These are phyloP conservation scores for Ectemnius continuus DNA, from an alignment of 2,888 invertebrate genomes.

Conservation along the genomic window DNA sequence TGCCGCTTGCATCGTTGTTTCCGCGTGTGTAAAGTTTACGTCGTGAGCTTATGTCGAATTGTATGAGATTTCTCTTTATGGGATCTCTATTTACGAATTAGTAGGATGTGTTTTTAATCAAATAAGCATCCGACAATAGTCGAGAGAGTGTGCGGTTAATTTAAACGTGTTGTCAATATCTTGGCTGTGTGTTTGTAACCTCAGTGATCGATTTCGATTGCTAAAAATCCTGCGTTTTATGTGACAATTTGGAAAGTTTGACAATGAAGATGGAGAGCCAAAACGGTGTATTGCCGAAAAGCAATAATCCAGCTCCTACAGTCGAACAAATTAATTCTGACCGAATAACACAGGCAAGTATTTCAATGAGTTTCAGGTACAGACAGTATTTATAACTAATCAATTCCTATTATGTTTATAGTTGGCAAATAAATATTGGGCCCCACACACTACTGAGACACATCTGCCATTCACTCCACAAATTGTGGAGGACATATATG, in stretches of 20 bases:
- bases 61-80: not conserved
- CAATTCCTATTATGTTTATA: conserved; percentile 77
- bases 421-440: conserved; percentile 96
- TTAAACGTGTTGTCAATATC: not conserved
- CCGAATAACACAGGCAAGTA: conserved; percentile 89
- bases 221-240: conserved; percentile 3
- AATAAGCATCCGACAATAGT: too few relatives aligned
- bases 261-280: conserved; percentile 66
- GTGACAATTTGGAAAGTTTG: conserved; percentile 14
- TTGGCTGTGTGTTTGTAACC: too few relatives aligned
- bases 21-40: too few relatives aligned
- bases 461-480: conserved; percentile 87
- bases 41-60: not conserved
- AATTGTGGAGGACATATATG: conserved; percentile 93
- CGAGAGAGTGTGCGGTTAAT: too few relatives aligned
- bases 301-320: conserved; percentile 84
- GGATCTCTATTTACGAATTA: too few relatives aligned
- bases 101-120: too few relatives aligned
- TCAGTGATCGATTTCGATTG: not conserved
- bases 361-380: not conserved
- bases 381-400: not conserved
- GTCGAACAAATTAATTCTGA: conserved; percentile 95
- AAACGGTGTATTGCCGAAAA: conserved; percentile 65
- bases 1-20: too few relatives aligned
- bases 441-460: conserved; percentile 87